phyloP scores from a whole-genome alignment of 1,140 invertebrate genomes.

The Zaprionus vittiger region DNA sequence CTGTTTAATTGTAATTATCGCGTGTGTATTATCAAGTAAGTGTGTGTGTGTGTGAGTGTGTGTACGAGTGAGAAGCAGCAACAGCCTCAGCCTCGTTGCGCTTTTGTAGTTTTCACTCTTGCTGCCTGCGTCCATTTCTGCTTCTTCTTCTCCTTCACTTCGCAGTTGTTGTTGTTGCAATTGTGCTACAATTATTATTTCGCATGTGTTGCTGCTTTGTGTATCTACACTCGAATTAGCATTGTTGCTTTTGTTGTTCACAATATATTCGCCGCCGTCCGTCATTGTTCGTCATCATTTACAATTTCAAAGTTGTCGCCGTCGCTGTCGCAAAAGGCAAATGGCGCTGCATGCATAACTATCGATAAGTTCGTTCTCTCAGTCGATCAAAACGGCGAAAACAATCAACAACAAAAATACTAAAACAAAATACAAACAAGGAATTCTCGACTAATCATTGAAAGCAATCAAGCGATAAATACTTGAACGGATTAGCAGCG shows the following conservation, averaged over 20 bases:
- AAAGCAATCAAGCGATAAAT: constrained; percentile 21
- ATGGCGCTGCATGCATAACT: constrained; percentile 61
- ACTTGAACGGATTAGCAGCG: constrained; percentile 46
- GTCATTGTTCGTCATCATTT: constrained; percentile 62
- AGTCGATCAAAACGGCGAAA: constrained; percentile 44
- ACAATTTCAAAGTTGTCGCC: constrained; percentile 50
- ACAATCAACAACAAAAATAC: constrained; percentile 22
- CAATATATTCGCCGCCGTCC: constrained; percentile 42
- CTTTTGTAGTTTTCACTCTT: constrained; percentile 63
- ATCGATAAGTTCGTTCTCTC: constrained; percentile 64
- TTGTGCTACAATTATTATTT: constrained; percentile 80
- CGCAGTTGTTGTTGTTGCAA: constrained; percentile 45
- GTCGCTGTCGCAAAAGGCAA: constrained; percentile 45
- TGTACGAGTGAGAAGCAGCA: constrained; percentile 32
- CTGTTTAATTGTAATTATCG: constrained; percentile 77
- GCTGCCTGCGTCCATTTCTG: constrained; percentile 19
- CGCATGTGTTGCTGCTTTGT: constrained; percentile 60
- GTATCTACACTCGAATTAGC: constrained; percentile 80
- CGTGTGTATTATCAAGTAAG: constrained; percentile 10
- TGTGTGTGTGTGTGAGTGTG: constrained; percentile 34
- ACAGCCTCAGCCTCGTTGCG: constrained; percentile 65
- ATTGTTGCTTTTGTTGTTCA: constrained; percentile 63
- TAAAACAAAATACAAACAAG: constrained; percentile 12
- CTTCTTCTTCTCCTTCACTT: constrained; percentile 24
- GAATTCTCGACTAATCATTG: constrained; percentile 21